phyloP scores from a whole-genome alignment of 2,888 invertebrate genomes.

The Deroplatys truncata region DNA sequence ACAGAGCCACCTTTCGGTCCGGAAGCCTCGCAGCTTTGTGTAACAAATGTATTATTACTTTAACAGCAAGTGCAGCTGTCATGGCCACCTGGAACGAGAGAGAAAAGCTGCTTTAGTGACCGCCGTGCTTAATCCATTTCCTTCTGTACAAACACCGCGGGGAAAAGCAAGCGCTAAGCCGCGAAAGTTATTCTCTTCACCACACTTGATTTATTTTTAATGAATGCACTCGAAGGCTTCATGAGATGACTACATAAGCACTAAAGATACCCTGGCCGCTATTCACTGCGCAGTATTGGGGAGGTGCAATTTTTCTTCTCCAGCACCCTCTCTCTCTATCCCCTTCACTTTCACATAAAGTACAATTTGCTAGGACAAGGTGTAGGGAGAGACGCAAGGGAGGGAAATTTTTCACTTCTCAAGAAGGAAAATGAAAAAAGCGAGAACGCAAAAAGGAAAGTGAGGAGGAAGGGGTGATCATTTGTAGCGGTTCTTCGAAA shows the following conservation, averaged over 20 bases:
- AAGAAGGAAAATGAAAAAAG: conserved; percentile 8
- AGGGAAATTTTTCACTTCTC: conserved; percentile 6
- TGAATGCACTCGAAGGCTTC: conserved; percentile 9
- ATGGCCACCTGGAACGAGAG: not conserved
- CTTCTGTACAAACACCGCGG: not conserved
- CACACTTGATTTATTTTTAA: conserved; percentile 10
- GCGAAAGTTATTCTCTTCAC: not conserved
- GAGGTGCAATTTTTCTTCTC: not conserved
- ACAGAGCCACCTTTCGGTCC: too few species aligned
- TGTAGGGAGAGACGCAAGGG: conserved; percentile 26
- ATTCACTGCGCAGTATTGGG: not conserved
- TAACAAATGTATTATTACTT: not conserved
- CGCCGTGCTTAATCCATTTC: not conserved
- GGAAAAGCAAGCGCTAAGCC: not conserved
- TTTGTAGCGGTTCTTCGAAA: conserved; percentile 16
- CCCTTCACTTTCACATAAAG: conserved; percentile 2
- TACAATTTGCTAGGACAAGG: conserved; percentile 10
- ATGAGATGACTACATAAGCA: conserved; percentile 9
- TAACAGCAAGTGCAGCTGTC: not conserved
- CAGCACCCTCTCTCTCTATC: not conserved
- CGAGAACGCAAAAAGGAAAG: not conserved
- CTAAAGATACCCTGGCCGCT: conserved; percentile 7
- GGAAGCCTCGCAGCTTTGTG: too few species aligned
- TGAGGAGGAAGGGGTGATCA: not conserved
- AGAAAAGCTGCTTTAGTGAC: too few species aligned